Evolutionary conservation across 2,797 vertebrate species (phyloP).

Genomic region (Heliangelus exortis): DNA sequence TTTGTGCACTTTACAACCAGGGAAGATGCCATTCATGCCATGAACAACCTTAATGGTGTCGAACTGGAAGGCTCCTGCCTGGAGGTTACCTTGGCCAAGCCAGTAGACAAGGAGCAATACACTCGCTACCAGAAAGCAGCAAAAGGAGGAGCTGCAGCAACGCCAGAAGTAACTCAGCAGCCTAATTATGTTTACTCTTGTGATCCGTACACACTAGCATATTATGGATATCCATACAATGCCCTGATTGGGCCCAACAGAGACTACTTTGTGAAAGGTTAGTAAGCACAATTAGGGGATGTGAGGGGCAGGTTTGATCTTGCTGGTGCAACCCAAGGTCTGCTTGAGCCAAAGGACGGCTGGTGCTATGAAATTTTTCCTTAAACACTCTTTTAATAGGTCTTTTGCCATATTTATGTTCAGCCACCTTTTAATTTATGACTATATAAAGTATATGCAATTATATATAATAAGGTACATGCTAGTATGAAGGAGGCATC

Average conservation of each 20-base stretch:
- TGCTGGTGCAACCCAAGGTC: background rate
- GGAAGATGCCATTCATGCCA: conserved; percentile 94
- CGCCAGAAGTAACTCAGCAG: conserved; percentile 78
- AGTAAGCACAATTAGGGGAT: conserved; percentile 67
- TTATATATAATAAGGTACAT: background rate
- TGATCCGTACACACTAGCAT: conserved; percentile 94
- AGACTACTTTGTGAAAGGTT: conserved; percentile 99
- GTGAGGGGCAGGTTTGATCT: background rate
- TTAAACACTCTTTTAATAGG: background rate
- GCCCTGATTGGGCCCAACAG: conserved; percentile 98
- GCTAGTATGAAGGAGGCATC: background rate
- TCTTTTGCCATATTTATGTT: background rate
- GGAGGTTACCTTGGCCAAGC: conserved; percentile 98
- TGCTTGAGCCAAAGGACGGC: background rate
- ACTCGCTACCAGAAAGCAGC: conserved; percentile 97
- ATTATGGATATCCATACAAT: conserved; percentile 97
- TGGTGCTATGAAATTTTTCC: background rate
- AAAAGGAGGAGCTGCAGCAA: conserved; percentile 82
- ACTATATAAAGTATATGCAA: background rate
- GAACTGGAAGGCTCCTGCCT: conserved; percentile 97
- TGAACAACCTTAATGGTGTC: conserved; percentile 94
- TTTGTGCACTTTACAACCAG: conserved; percentile 96
- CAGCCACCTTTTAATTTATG: background rate
- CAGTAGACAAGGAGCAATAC: conserved; percentile 98
- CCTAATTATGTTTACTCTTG: conserved; percentile 96